phyloP scores from a whole-genome alignment of 2,888 invertebrate genomes.

The Cephus rjabovi region DNA sequence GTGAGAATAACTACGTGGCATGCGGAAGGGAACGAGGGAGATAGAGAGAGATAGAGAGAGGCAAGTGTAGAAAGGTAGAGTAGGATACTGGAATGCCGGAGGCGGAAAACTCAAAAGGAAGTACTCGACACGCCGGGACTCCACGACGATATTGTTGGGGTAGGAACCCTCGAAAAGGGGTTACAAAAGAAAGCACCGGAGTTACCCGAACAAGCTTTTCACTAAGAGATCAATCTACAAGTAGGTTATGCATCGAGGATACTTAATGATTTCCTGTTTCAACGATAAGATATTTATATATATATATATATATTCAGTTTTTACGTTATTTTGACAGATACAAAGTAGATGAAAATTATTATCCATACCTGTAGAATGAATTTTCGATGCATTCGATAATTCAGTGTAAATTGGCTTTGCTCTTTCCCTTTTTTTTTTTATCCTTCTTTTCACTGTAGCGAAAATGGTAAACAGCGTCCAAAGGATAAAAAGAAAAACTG shows the following conservation, averaged over 20 bases:
- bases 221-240: neutral
- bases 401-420: neutral
- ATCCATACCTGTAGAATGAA: neutral
- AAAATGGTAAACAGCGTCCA: neutral
- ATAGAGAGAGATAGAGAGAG: neutral
- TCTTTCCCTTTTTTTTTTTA: neutral
- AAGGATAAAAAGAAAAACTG: neutral
- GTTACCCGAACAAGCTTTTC: neutral
- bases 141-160: slow-evolving; percentile 54
- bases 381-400: neutral
- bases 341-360: neutral
- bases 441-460: neutral
- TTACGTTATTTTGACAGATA: neutral
- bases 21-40: neutral
- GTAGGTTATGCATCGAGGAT: neutral
- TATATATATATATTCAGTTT: neutral
- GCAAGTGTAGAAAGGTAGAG: slow-evolving; percentile 12
- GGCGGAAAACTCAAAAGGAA: slow-evolving; percentile 58
- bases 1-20: slow-evolving; percentile 7
- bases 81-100: slow-evolving; percentile 34
- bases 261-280: neutral
- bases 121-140: slow-evolving; percentile 48
- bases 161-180: slow-evolving; percentile 47
- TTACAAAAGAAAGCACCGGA: slow-evolving; percentile 44
- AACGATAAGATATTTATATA: neutral